Conservation (phyloP, 2,888 invertebrate species). For the Pollenia amentaria region DNA sequence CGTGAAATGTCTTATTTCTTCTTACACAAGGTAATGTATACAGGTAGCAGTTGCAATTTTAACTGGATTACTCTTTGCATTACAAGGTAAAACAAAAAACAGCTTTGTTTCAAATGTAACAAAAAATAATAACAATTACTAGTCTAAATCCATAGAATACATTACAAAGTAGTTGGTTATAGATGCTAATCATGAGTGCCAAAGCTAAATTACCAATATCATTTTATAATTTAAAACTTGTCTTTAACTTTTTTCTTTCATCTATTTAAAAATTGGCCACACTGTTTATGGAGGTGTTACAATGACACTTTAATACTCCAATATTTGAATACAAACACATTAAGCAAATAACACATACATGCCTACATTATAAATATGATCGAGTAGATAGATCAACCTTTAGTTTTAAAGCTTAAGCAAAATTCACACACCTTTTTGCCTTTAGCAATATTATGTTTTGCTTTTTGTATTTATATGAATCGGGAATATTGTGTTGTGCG, state of each 20-base stretch:
- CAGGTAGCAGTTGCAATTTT: too few species aligned
- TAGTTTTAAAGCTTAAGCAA: slow-evolving; percentile 17
- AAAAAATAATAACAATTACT: too few species aligned
- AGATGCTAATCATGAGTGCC: too few species aligned
- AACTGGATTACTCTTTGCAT: too few species aligned
- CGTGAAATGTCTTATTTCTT: too few species aligned
- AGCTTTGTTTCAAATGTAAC: too few species aligned
- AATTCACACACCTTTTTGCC: slow-evolving; percentile 25
- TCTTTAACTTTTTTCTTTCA: neutral
- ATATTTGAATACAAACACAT: slow-evolving; percentile 1
- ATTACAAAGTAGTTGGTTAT: too few species aligned
- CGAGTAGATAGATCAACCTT: neutral
- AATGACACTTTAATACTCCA: slow-evolving; percentile 17
- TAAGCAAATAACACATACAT: neutral
- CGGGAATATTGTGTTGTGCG: slow-evolving; percentile 8
- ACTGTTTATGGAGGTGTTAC: slow-evolving; percentile 23
- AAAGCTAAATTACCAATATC: too few species aligned
- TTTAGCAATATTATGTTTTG: neutral
- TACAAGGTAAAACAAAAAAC: too few species aligned
- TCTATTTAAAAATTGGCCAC: neutral
- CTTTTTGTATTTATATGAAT: neutral
- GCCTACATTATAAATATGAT: neutral
- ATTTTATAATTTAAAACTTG: too few species aligned
- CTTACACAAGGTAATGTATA: too few species aligned
- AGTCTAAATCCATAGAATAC: too few species aligned